Evolutionary conservation across 2,113 vertebrate species (phyloP).

Genomic region (Channa argus): DNA sequence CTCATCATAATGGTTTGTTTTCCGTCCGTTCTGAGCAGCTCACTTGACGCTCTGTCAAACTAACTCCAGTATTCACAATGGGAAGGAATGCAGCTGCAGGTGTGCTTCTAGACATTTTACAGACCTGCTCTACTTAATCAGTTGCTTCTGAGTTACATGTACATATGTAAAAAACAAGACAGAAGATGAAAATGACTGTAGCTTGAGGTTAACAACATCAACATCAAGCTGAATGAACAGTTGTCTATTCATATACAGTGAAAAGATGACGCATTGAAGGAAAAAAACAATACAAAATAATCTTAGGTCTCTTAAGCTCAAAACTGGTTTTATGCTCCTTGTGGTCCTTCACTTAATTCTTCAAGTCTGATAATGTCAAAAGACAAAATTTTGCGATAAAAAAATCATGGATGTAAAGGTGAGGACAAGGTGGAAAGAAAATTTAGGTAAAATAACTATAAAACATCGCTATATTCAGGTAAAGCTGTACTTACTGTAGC

Average conservation of each 20-base stretch:
- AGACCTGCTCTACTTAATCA: conserved; percentile 1
- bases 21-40: conserved; percentile 11
- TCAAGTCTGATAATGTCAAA: too few species aligned
- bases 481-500: too few species aligned
- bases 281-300: too few species aligned
- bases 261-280: background rate
- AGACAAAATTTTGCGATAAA: too few species aligned
- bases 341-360: too few species aligned
- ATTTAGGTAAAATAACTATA: too few species aligned
- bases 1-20: conserved; percentile 32
- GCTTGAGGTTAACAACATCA: background rate
- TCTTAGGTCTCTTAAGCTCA: too few species aligned
- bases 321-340: too few species aligned
- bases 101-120: conserved; percentile 1
- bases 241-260: background rate
- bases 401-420: too few species aligned
- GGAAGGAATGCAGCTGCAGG: background rate
- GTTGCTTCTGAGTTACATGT: background rate
- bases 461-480: too few species aligned
- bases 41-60: conserved; percentile 16
- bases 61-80: conserved; percentile 11
- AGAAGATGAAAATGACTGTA: background rate
- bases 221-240: background rate
- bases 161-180: background rate
- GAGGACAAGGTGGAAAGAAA: too few species aligned